Evolutionary conservation across 2,113 vertebrate species (phyloP).

Genomic region (Machaerirhynchus nigripectus): DNA sequence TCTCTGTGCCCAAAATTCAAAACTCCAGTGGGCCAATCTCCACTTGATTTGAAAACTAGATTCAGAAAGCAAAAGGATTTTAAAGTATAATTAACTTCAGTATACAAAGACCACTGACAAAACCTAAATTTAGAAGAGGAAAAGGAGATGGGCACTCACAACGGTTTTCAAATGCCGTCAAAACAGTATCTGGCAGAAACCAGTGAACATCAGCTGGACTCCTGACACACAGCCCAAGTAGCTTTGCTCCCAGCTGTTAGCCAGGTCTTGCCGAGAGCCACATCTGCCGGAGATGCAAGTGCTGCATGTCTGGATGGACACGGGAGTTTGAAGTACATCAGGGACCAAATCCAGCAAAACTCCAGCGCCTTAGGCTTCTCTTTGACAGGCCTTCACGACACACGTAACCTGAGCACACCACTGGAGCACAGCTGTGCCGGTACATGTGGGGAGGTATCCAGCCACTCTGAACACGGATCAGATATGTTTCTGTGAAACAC

Average conservation of each 20-base stretch:
- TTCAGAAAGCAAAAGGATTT: neutral
- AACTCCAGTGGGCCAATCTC: neutral
- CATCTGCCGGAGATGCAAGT: rapidly evolving
- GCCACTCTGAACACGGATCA: neutral
- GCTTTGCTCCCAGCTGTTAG: neutral
- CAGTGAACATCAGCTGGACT: neutral
- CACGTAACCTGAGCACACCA: rapidly evolving
- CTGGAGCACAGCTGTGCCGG: neutral
- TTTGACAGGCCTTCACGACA: neutral
- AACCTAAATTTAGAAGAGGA: neutral
- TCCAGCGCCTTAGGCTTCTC: neutral
- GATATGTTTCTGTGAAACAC: neutral
- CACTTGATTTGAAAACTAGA: neutral
- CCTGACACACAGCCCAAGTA: neutral
- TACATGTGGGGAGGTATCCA: rapidly evolving
- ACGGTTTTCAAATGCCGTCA: neutral
- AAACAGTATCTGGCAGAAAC: neutral
- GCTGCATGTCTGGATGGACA: neutral
- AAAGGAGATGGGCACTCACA: neutral
- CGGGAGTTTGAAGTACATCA: neutral
- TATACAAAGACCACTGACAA: neutral
- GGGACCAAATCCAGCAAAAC: neutral
- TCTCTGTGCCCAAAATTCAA: neutral
- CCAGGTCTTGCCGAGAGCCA: neutral
- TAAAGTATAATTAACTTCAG: neutral